Conservation (phyloP, 92 coral and sea anemone genomes). For the Porites rus region DNA sequence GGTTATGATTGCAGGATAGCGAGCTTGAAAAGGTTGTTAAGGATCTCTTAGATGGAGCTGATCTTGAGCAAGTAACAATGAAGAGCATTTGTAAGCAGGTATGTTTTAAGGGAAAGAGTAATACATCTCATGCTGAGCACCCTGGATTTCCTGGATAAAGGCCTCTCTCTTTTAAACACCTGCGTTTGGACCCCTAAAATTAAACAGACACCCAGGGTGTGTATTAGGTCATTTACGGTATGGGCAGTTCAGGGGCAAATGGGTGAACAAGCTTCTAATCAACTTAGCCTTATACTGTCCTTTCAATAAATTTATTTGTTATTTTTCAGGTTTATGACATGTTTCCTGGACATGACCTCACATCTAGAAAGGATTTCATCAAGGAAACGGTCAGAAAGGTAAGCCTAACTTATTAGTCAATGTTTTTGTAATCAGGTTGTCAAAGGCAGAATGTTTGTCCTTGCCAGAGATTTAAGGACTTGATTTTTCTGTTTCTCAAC, state of each 20-base stretch:
- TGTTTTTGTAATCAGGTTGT: too few species aligned
- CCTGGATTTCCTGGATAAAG: too few species aligned
- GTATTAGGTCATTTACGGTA: too few species aligned
- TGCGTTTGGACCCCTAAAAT: too few species aligned
- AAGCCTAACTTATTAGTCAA: background rate
- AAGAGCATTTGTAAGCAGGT: slow-evolving; percentile 95
- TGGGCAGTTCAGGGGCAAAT: too few species aligned
- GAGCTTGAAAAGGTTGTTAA: slow-evolving; percentile 81
- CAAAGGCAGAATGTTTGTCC: too few species aligned
- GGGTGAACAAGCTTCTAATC: too few species aligned
- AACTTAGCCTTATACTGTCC: background rate
- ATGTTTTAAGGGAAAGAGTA: background rate
- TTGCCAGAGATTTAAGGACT: too few species aligned
- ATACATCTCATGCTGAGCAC: background rate
- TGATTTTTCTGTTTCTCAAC: too few species aligned
- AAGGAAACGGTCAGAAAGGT: slow-evolving; percentile 94
- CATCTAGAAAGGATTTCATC: slow-evolving; percentile 87
- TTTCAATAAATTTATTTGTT: background rate
- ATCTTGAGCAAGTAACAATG: slow-evolving; percentile 90
- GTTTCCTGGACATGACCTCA: slow-evolving; percentile 89
- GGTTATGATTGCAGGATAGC: slow-evolving; percentile 52
- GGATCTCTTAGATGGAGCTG: slow-evolving; percentile 90
- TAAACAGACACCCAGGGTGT: too few species aligned
- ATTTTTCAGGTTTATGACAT: slow-evolving; percentile 82
- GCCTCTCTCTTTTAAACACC: too few species aligned